Conservation (phyloP, 2,888 invertebrate genomes). For the Margaritifera margaritifera region DNA sequence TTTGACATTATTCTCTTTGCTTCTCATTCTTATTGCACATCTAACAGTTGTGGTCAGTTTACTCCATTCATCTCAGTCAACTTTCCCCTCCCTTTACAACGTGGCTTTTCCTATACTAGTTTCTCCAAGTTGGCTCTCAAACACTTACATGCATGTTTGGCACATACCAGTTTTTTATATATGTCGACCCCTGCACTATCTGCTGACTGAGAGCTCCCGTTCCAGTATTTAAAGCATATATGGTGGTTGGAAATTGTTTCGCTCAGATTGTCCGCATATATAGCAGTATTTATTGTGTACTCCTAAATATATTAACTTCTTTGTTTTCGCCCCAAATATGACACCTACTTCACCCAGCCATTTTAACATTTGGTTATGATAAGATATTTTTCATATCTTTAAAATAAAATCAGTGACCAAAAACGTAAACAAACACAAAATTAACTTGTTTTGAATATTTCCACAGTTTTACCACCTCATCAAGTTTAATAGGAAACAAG, state of each 20-base stretch:
- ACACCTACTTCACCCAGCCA: no score
- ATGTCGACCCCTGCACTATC: no score
- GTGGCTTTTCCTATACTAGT: neutral
- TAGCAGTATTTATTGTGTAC: slow-evolving; percentile 13
- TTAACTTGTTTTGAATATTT: no score
- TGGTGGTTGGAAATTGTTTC: slow-evolving; percentile 5
- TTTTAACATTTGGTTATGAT: no score
- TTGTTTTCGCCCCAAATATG: slow-evolving; percentile 9
- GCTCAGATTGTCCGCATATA: slow-evolving; percentile 9
- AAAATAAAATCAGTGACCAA: no score
- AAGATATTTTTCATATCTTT: no score
- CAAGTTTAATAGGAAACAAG: no score
- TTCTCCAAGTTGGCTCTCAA: slow-evolving; percentile 5
- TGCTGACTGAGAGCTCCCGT: slow-evolving; percentile 11
- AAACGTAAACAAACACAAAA: no score
- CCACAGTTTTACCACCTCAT: no score
- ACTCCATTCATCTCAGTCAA: neutral
- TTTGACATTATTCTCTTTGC: neutral
- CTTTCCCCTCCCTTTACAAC: slow-evolving; percentile 7
- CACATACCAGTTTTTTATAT: no score
- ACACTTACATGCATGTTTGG: slow-evolving; percentile 13
- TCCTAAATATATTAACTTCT: slow-evolving; percentile 14
- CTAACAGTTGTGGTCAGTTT: neutral
- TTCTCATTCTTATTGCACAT: slow-evolving; percentile 5
- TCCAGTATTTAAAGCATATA: slow-evolving; percentile 22